phyloP scores from a whole-genome alignment of 2,113 vertebrate species.

The Hylia prasina region DNA sequence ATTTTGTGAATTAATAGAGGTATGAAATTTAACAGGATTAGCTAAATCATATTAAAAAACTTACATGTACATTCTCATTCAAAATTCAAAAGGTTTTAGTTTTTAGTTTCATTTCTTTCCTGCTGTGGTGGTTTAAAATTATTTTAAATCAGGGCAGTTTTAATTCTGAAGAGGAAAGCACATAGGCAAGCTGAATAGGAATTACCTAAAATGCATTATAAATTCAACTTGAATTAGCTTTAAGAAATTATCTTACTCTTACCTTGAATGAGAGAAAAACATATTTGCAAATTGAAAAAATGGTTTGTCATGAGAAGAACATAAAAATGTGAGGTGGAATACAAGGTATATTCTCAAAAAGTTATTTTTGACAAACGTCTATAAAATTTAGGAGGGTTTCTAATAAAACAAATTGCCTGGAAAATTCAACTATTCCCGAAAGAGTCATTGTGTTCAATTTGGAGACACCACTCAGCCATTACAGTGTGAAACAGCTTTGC shows the following conservation, averaged over 20 bases:
- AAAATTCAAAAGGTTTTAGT: not conserved
- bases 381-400: not conserved
- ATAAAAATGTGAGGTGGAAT: not conserved
- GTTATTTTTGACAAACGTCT: not conserved
- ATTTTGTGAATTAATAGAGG: not conserved
- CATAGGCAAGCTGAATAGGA: not conserved
- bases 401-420: not conserved
- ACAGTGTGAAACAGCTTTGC: not conserved
- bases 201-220: not conserved
- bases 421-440: not conserved
- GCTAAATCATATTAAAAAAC: not conserved
- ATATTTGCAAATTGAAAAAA: not conserved
- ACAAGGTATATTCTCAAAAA: not conserved
- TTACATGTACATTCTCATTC: not conserved
- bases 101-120: conserved; percentile 1
- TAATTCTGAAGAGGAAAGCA: not conserved
- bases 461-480: not conserved
- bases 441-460: not conserved
- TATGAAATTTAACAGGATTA: not conserved
- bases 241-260: not conserved
- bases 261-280: not conserved
- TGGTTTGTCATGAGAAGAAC: not conserved
- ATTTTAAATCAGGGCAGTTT: not conserved
- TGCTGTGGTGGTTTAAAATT: not conserved
- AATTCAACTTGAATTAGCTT: not conserved